phyloP scores from a whole-genome alignment of 1,140 invertebrate genomes.

The Telenomus remus region DNA sequence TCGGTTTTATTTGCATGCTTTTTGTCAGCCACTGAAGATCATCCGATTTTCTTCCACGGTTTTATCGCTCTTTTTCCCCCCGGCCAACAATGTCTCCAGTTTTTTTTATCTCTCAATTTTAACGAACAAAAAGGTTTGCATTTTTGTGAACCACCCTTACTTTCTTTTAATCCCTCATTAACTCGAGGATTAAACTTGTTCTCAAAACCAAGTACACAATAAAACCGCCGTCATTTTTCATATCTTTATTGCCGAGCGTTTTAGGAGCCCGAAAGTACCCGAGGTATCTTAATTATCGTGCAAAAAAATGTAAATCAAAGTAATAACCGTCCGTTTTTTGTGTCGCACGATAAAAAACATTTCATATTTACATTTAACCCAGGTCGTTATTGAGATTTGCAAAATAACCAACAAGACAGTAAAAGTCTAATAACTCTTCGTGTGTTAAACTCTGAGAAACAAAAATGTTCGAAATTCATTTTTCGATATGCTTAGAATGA shows the following conservation, averaged over 20 bases:
- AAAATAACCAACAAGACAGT: conserved; percentile 40
- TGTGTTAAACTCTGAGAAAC: conserved; percentile 10
- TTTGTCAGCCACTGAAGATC: conserved; percentile 43
- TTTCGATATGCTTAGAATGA: no score
- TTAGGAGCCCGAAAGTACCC: conserved; percentile 24
- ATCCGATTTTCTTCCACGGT: conserved; percentile 19
- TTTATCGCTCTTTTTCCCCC: neutral
- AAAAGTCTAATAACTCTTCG: conserved; percentile 36
- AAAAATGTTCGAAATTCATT: no score
- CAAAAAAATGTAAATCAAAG: conserved; percentile 28
- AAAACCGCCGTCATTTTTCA: conserved; percentile 18
- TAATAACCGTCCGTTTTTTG: conserved; percentile 31
- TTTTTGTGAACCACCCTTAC: no score
- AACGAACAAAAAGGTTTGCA: no score
- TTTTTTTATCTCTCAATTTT: no score
- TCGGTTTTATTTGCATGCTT: conserved; percentile 53
- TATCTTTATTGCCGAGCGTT: conserved; percentile 28
- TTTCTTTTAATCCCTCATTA: neutral
- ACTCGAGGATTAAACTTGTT: conserved; percentile 4
- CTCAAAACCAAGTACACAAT: conserved; percentile 11
- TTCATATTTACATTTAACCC: conserved; percentile 35
- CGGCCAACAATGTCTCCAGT: no score
- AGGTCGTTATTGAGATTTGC: conserved; percentile 28
- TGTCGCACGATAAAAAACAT: conserved; percentile 31
- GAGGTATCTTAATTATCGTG: conserved; percentile 31